A percentile compares a stretch with the other conserved stretches of the same genome.
Evolutionary conservation across 2,888 invertebrate species (phyloP).

Genomic region (Neoscelio sp.): DNA sequence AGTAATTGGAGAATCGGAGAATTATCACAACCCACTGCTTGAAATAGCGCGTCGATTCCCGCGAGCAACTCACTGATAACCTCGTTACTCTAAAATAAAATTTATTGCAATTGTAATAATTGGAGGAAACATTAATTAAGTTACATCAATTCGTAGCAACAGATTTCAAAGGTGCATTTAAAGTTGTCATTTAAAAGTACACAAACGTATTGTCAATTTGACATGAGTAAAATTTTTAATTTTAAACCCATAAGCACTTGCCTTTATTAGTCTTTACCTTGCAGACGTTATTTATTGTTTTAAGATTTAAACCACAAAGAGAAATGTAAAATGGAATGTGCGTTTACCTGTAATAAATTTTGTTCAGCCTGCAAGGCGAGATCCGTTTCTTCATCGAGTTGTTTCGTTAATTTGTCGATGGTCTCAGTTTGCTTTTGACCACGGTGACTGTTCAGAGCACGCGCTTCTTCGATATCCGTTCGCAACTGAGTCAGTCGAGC

Average conservation of each 20-base stretch:
- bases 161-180: too few relatives aligned
- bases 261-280: too few relatives aligned
- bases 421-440: constrained; percentile 86
- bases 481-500: constrained; percentile 87
- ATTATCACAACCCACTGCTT: constrained; percentile 89
- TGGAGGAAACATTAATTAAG: too few relatives aligned
- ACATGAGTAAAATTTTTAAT: too few relatives aligned
- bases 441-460: constrained; percentile 85
- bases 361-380: constrained; percentile 81
- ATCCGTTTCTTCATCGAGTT: constrained; percentile 84
- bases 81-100: constrained; percentile 76
- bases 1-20: constrained; percentile 89
- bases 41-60: constrained; percentile 84
- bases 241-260: too few relatives aligned
- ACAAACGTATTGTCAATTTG: too few relatives aligned
- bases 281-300: too few relatives aligned
- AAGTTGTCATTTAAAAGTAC: too few relatives aligned
- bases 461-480: constrained; percentile 87
- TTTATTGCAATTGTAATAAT: not conserved
- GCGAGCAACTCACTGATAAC: constrained; percentile 81
- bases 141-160: too few relatives aligned
- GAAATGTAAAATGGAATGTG: too few relatives aligned
- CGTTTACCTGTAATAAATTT: constrained; percentile 79
- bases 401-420: constrained; percentile 84
- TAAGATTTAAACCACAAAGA: too few relatives aligned